A percentile compares a stretch with the other conserved stretches of the same genome.
Conservation (phyloP, 1,140 invertebrate species). For the Anastatus disparis region DNA sequence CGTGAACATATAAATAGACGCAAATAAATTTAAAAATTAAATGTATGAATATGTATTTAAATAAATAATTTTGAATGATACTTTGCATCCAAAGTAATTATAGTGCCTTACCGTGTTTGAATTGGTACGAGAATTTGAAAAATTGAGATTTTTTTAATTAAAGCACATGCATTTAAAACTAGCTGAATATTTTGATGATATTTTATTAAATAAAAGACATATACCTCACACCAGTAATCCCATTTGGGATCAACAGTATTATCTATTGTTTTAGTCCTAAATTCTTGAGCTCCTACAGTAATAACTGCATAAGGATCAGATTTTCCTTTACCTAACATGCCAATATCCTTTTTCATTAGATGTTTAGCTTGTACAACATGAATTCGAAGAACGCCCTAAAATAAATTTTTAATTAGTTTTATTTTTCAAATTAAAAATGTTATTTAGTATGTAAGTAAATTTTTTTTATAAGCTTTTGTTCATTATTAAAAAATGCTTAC, state of each 20-base stretch:
- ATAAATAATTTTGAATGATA: neutral
- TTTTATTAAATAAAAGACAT: conserved; percentile 45
- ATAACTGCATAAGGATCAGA: conserved; percentile 94
- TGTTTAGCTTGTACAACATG: conserved; percentile 93
- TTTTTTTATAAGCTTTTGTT: too few species aligned
- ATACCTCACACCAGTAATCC: conserved; percentile 94
- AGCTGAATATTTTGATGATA: conserved; percentile 18
- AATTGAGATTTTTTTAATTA: conserved; percentile 25
- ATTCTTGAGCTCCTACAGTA: conserved; percentile 88
- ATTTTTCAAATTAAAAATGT: neutral
- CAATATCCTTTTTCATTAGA: conserved; percentile 91
- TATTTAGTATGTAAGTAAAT: conserved; percentile 12
- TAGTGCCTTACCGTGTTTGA: conserved; percentile 22
- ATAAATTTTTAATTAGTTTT: too few species aligned
- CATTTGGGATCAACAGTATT: conserved; percentile 94
- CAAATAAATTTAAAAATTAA: neutral
- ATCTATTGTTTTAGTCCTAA: conserved; percentile 88
- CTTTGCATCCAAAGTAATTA: conserved; percentile 16
- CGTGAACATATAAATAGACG: neutral
- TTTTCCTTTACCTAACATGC: conserved; percentile 92
- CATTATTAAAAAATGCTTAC: conserved; percentile 65
- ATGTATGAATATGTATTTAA: neutral
- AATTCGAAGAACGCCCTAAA: conserved; percentile 83
- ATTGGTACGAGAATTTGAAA: conserved; percentile 33
- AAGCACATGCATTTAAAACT: conserved; percentile 55